Evolutionary conservation across 2,113 vertebrate species (phyloP).

Genomic region (Benitochromis conjunctus): DNA sequence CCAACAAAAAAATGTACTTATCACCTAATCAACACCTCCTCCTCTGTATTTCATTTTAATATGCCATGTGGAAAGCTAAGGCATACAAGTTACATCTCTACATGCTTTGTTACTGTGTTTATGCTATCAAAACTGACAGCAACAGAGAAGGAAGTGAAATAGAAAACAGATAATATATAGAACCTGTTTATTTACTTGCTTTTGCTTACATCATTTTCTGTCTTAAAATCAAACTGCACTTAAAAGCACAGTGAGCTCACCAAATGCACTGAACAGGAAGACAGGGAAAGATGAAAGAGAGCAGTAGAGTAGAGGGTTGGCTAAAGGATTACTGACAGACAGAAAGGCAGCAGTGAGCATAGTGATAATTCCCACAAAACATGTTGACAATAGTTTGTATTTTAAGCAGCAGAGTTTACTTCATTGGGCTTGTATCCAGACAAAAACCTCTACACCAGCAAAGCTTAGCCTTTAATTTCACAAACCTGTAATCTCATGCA

Average conservation of each 20-base stretch:
- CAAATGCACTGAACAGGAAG: neutral
- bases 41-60: no score
- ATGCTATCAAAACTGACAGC: neutral
- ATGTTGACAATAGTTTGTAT: neutral
- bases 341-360: neutral
- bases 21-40: no score
- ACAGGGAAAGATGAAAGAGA: neutral
- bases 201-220: conserved; percentile 34
- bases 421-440: neutral
- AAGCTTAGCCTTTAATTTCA: neutral
- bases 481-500: neutral
- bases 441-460: neutral
- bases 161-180: conserved; percentile 33
- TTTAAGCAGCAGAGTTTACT: neutral
- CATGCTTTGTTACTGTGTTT: conserved; percentile 7
- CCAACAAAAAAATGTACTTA: no score
- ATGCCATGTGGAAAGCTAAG: no score
- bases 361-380: neutral
- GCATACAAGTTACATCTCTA: conserved; percentile 14
- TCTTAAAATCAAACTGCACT: conserved; percentile 29
- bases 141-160: neutral
- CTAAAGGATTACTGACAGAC: neutral
- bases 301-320: neutral
- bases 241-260: conserved; percentile 16
- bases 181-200: conserved; percentile 41